Evolutionary conservation across 2,888 invertebrate species (phyloP), one percentile per base, ranked within the genome.

Genomic region (Calameuta idolon): DNA sequence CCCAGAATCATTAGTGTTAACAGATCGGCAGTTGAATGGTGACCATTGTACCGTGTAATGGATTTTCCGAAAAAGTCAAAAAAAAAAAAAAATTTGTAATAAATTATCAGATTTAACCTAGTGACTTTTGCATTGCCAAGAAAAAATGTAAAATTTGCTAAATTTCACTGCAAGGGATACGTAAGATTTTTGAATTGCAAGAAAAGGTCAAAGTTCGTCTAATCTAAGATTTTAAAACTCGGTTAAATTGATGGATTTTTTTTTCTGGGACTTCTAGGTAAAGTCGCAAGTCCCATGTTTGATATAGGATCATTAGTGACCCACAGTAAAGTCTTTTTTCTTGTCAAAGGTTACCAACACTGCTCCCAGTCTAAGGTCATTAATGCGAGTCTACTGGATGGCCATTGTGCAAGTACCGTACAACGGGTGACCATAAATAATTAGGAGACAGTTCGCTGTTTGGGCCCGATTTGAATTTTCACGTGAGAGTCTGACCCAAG

Each of bases 341-440:
- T 9, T 23, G 23, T 23, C 55, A 23, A 55, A 55, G 55, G 55
- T 55, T 55, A 55, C 55, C 55, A 81, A 79, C 76, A 75, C 79
- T 79, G 75, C 76, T 78, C 76, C 80, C 75, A 77, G 73, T 31
- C 73, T 79, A 78, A 79, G 74, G 79, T 81, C 80, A 82, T 82
- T 79, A 80, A 80, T 77, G 75, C 74, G 76, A 81, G 75, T 76
- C 77, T 69, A 77, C 76, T 77, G 75, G 76, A 76, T 55, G 23
- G 12, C 74, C 35, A 74, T 35, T 37, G 74, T 74, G 34, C n/a
- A 30, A 34, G 11, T 34, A 34, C 23, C 31, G 71, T 34, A 69
- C 35, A 74, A 83, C 81, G 83, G 81, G 73, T 80, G 81, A 79
- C 82, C 83, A 83, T 87, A 85, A 86, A 87, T 88, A 87, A 87